Base-by-base conservation (phyloP, 2,888 invertebrate species). In the Eupsilia transversa region DNA sequence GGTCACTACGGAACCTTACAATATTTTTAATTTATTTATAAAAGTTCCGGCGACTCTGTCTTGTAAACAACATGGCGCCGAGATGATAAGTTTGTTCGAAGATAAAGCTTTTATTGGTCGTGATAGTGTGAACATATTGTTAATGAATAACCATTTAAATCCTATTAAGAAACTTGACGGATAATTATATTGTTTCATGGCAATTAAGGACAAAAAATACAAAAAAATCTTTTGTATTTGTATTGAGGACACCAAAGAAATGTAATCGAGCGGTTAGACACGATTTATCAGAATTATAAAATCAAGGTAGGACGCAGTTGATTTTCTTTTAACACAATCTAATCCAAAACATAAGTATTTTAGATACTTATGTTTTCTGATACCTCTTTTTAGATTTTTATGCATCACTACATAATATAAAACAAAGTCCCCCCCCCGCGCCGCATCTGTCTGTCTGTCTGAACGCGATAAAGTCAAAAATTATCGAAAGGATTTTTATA, bases 91-190 rank as follows among this genome's bases (percentile, higher is more conserved):
- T 77, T 74, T 60, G 57, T 77, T 68, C 4, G 35, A 43, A 80
- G 76, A 85, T 83, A 76, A 79, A 81, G 54, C 35, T 77, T 69
- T 81, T 78, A 81, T 73, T 77, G 57, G 64, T 61, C 59, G n/a
- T 38, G 83, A 86, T 80, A 82, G 65, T 57, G 64, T 54, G 35
- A 72, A 69, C 72, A 69, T 52, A 57, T 59, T 72, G 43, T 77
- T 77, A 86, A 82, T 88, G 80, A 86, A 79, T 80, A 82, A 75
- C 67, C 70, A 75, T 74, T 79, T 73, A 27, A 52, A 71, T 74
- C 72, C 57, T 46, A 68, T 74, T 82, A 63, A 30, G 30, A 66
- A 72, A 68, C 17, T 69, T 20, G n/a, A 69, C 46, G 64, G 64
- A 27, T 73, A 52, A 71, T 77, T 82, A 70, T 80, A 71, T 57